These are phyloP conservation scores for Stomatorhinus walkeri DNA, from an alignment of 2,797 vertebrate genomes.

Conservation along the genomic window DNA sequence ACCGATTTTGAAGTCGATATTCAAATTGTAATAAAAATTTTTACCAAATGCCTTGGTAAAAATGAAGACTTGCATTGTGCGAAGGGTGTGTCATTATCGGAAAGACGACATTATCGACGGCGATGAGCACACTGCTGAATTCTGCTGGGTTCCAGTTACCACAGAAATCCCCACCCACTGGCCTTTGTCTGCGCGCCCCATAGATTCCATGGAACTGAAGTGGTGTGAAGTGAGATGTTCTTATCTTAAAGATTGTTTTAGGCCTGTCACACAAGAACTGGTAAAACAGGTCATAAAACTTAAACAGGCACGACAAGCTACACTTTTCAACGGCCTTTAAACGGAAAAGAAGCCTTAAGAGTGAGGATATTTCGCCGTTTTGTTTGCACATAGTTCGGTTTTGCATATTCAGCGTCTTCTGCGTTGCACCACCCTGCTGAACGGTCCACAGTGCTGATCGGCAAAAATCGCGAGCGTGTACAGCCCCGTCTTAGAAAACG, in stretches of 20 bases:
- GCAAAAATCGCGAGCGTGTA: background rate
- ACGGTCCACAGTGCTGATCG: background rate
- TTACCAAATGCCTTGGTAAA: background rate
- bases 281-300: conserved; percentile 52
- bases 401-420: background rate
- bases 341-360: background rate
- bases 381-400: background rate
- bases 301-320: conserved; percentile 33
- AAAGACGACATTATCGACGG: background rate
- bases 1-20: background rate
- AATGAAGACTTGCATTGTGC: background rate
- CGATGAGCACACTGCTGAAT: background rate
- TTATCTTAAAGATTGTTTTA: background rate
- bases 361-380: background rate
- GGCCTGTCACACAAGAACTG: conserved; percentile 33
- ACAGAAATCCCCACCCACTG: conserved; percentile 30
- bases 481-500: background rate
- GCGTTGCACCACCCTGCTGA: background rate
- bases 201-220: conserved; percentile 25
- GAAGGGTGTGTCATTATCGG: background rate
- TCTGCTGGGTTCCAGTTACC: background rate
- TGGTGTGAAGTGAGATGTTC: conserved; percentile 19
- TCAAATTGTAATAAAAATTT: background rate
- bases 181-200: background rate
- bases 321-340: conserved; percentile 1